Percentiles rank a stretch among this genome's conserved stretches.
These are phyloP conservation scores for Nemopilema nomurai DNA, from an alignment of 30 jellyfish, hydroid and myxozoan genomes.

Conservation along the genomic window DNA sequence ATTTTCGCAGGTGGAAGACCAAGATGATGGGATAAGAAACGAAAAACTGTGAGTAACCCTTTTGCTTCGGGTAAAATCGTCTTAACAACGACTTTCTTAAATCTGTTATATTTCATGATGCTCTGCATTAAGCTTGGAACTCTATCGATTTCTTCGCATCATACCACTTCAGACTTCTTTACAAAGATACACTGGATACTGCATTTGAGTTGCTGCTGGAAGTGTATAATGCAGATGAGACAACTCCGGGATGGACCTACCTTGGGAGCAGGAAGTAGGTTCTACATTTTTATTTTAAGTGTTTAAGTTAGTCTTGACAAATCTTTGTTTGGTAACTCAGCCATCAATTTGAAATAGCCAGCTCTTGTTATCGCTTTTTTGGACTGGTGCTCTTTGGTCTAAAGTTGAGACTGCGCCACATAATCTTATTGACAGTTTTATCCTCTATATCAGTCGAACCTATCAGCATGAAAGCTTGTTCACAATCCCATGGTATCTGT, in stretches of 20 bases:
- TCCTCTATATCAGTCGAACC: too few species aligned
- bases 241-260: conserved; percentile 82
- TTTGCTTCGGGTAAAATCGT: neutral
- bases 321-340: too few species aligned
- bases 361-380: too few species aligned
- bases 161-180: neutral
- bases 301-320: too few species aligned
- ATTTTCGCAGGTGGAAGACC: neutral
- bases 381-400: too few species aligned
- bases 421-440: too few species aligned
- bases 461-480: too few species aligned
- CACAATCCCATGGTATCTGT: too few species aligned
- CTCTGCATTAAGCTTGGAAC: neutral
- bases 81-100: neutral
- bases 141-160: neutral
- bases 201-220: conserved; percentile 56
- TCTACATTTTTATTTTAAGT: neutral
- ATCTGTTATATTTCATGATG: neutral
- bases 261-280: conserved; percentile 79
- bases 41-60: neutral
- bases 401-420: too few species aligned
- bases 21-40: neutral
- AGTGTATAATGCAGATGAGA: conserved; percentile 76
- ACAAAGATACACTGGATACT: conserved; percentile 40
- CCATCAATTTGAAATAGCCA: too few species aligned